Evolutionary conservation across 2,113 vertebrate genomes (phyloP), one percentile per base, ranked within the genome.

Genomic region (Micromys minutus): DNA sequence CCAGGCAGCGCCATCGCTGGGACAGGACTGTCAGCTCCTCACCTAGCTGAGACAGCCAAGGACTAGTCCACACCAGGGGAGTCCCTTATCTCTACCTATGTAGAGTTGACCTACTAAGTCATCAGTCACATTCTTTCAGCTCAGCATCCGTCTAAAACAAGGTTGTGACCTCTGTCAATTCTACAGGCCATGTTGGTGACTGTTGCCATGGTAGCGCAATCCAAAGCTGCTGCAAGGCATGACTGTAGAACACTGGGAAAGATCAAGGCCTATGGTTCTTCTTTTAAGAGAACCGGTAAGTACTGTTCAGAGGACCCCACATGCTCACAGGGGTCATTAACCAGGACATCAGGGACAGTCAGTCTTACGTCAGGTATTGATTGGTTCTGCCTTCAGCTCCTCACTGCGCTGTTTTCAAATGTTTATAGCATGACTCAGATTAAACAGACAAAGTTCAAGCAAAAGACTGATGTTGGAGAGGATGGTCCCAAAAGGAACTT

Each of bases 151-250:
- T 39, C 88, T 88, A 90, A 92, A 55, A 9, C 16, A 26, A 59
- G 59, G 71, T 42, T 19, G 39, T 16, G 36, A 84, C 34, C n/a
- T 65, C 47, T 45, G 36, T 6, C 3, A 29, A 10, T 31, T 50
- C 74, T 47, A 34, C 2, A 0, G 57, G 8, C n/a, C 39, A 74
- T 39, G 2, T 5, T 1, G 0, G 0, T n/a, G 72, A 83, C 80
- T 2, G 0, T 1, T 24, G 63, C n/a, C 67, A 86, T 17, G 7
- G 45, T n/a, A 76, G 77, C 3, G 0, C 11, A 55, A 85, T 65
- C 47, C 36, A 72, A 26, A 65, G 59, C 59, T 39, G 39, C 42
- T n/a, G 47, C 13, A 1, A 75, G 39, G 24, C 63, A 31, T 24
- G 45, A 47, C 39, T 67, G 13, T 36, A 50, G 13, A 67, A 57